Conservation (phyloP, 1,140 invertebrate genomes). For the Archivesica marissinica region DNA sequence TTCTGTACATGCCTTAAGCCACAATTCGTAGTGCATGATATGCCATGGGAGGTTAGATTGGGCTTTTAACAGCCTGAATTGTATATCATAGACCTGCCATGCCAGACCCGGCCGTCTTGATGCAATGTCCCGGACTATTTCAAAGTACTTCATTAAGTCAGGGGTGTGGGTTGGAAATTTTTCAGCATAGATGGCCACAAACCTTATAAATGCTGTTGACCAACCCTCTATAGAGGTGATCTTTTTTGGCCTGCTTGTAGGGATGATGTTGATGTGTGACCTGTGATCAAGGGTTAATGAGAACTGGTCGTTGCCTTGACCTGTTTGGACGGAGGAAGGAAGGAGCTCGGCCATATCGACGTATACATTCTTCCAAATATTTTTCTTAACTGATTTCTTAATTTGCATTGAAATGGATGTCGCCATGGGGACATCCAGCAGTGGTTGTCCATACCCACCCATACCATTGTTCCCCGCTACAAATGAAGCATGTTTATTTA, state of each 20-base stretch:
- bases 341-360: conserved; percentile 25
- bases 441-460: too few relatives aligned
- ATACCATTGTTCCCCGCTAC: too few relatives aligned
- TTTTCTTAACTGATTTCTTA: conserved; percentile 11
- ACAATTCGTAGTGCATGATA: too few relatives aligned
- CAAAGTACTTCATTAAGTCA: conserved; percentile 41
- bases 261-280: not conserved
- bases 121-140: conserved; percentile 46
- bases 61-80: not conserved
- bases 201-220: conserved; percentile 46
- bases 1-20: too few relatives aligned
- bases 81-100: not conserved
- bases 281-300: conserved; percentile 15
- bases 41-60: too few relatives aligned
- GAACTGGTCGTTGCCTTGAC: not conserved
- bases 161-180: conserved; percentile 31
- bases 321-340: not conserved
- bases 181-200: conserved; percentile 46
- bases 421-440: not conserved
- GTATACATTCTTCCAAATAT: conserved; percentile 41
- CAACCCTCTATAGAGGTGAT: conserved; percentile 32
- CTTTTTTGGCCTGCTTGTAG: not conserved
- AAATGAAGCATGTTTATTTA: too few relatives aligned
- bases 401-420: conserved; percentile 25
- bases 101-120: not conserved